phyloP scores from a whole-genome alignment of 2,888 invertebrate species.

The Homarus gammarus region DNA sequence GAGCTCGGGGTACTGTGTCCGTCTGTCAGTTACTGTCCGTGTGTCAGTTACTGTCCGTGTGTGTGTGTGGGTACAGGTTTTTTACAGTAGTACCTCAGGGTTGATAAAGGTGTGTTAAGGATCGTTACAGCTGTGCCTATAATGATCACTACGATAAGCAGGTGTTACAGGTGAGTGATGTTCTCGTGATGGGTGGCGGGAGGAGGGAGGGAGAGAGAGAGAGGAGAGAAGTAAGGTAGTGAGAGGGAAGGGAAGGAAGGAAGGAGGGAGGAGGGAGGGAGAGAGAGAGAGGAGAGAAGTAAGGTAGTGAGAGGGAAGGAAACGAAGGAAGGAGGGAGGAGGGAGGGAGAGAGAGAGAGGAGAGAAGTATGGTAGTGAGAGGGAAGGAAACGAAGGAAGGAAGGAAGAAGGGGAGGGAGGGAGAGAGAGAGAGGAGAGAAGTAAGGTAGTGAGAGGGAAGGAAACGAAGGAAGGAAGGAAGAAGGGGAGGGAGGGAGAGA shows the following conservation, averaged over 20 bases:
- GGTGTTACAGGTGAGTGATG: too few relatives aligned
- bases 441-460: too few relatives aligned
- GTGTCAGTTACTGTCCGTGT: too few relatives aligned
- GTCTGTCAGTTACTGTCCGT: too few relatives aligned
- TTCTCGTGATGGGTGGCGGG: neutral
- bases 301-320: slow-evolving; percentile 2
- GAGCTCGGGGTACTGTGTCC: too few relatives aligned
- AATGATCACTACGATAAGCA: too few relatives aligned
- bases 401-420: neutral
- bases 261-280: neutral
- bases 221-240: neutral
- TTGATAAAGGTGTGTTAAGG: too few relatives aligned
- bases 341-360: neutral
- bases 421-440: neutral
- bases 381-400: slow-evolving; percentile 16
- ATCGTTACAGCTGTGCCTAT: too few relatives aligned
- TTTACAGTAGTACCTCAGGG: too few relatives aligned
- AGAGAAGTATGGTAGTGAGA: slow-evolving; percentile 30
- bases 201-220: neutral
- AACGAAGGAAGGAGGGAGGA: neutral
- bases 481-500: neutral
- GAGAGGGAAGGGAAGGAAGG: neutral
- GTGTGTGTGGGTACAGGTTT: too few relatives aligned
- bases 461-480: neutral
- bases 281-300: neutral